These are phyloP conservation scores for Aphaenogaster rudis DNA, from an alignment of 1,140 invertebrate genomes.

Conservation along the genomic window DNA sequence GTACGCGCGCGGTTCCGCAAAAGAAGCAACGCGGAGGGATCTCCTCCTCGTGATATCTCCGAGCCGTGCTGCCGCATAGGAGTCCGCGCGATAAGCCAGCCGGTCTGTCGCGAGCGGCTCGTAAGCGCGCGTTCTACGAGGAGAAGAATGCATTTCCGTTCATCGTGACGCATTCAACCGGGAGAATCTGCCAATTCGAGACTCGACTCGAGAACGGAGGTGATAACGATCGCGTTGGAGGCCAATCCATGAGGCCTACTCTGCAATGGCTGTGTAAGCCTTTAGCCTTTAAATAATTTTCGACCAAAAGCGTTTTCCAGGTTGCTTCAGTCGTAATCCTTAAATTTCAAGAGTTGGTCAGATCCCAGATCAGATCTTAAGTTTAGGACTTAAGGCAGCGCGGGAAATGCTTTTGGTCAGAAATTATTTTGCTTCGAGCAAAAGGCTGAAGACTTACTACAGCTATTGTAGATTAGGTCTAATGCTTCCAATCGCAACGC, in stretches of 20 bases:
- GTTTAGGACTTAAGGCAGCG: too few relatives aligned
- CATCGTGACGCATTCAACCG: not conserved
- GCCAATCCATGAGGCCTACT: not conserved
- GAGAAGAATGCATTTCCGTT: not conserved
- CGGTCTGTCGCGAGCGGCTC: not conserved
- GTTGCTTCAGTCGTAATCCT: too few relatives aligned
- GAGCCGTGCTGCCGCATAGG: not conserved
- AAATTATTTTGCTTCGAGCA: too few relatives aligned
- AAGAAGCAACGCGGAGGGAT: constrained; percentile 26
- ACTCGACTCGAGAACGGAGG: not conserved
- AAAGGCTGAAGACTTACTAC: too few relatives aligned
- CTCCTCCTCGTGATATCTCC: constrained; percentile 38
- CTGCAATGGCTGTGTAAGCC: too few relatives aligned
- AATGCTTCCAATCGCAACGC: not conserved
- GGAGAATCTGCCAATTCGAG: not conserved
- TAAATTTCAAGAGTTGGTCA: too few relatives aligned
- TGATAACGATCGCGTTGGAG: not conserved
- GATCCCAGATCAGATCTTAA: too few relatives aligned
- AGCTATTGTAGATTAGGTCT: too few relatives aligned
- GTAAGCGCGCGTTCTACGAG: not conserved
- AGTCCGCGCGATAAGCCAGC: constrained; percentile 6
- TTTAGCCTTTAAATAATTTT: too few relatives aligned
- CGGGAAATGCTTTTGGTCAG: too few relatives aligned
- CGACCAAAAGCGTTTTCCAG: too few relatives aligned
- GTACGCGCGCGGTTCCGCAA: not conserved